These are phyloP conservation scores for Tenebrio molitor DNA, from an alignment of 1,140 invertebrate genomes.

Conservation along the genomic window DNA sequence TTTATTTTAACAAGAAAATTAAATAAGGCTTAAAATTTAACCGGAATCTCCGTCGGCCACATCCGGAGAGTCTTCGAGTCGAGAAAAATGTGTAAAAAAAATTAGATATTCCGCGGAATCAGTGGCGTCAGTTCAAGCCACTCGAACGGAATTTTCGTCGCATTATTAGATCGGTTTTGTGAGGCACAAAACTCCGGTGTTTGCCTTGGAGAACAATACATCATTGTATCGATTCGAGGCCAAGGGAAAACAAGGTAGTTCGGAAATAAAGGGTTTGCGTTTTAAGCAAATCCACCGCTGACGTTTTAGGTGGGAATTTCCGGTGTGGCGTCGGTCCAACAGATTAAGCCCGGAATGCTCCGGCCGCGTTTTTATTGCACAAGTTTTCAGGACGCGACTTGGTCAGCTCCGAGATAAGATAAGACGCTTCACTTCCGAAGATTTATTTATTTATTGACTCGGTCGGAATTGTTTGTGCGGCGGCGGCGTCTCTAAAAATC, in stretches of 20 bases:
- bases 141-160: conserved; percentile 12
- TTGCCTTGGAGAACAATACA: conserved; percentile 18
- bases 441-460: conserved; percentile 21
- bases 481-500: too few species aligned
- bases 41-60: too few species aligned
- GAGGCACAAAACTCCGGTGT: conserved; percentile 7
- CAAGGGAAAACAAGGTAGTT: conserved; percentile 13
- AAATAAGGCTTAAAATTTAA: too few species aligned
- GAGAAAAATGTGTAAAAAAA: too few species aligned
- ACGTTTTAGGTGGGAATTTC: conserved; percentile 26
- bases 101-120: conserved; percentile 3
- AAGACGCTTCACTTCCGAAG: conserved; percentile 16
- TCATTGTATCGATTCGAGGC: conserved; percentile 10
- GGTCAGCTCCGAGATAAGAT: conserved; percentile 18
- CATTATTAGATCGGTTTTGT: conserved; percentile 16
- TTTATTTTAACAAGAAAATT: too few species aligned
- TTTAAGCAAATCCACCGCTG: conserved; percentile 21
- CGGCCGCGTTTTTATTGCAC: conserved; percentile 19
- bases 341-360: conserved; percentile 9
- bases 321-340: conserved; percentile 10
- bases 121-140: neutral
- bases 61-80: too few species aligned
- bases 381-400: conserved; percentile 20
- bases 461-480: conserved; percentile 2
- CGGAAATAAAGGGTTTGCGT: conserved; percentile 24